Evolutionary conservation across 2,888 invertebrate genomes (phyloP).

Genomic region (Cerastoderma edule): DNA sequence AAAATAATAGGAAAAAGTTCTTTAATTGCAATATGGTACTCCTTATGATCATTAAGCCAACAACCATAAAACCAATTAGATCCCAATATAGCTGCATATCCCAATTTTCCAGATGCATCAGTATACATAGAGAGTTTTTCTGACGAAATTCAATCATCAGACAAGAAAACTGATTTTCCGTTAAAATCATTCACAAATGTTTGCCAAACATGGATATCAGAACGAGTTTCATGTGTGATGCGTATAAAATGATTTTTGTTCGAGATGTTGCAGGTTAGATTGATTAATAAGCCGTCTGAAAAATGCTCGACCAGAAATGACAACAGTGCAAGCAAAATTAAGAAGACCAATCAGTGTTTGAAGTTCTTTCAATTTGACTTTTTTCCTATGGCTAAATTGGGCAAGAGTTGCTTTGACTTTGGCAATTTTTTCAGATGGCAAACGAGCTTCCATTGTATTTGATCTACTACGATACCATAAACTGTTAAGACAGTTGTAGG

Average conservation of each 20-base stretch:
- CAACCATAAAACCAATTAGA: constrained; percentile 19
- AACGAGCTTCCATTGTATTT: background rate
- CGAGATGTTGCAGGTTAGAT: constrained; percentile 17
- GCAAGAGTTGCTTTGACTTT: background rate
- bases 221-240: constrained; percentile 20
- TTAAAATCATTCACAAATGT: constrained; percentile 37
- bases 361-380: constrained; percentile 29
- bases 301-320: constrained; percentile 32
- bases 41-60: background rate
- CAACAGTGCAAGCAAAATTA: constrained; percentile 8
- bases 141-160: constrained; percentile 27
- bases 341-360: constrained; percentile 27
- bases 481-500: constrained; percentile 9
- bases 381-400: background rate
- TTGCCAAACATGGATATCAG: constrained; percentile 37
- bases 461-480: constrained; percentile 28
- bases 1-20: constrained; percentile 18
- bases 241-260: constrained; percentile 4
- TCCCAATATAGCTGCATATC: constrained; percentile 36
- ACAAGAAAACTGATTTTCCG: constrained; percentile 43
- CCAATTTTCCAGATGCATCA: constrained; percentile 36
- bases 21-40: constrained; percentile 21
- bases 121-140: constrained; percentile 22
- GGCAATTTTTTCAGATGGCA: constrained; percentile 20
- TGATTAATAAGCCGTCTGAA: constrained; percentile 34